Base-by-base conservation (phyloP, 2,888 invertebrate species). In the Nineta flava region DNA sequence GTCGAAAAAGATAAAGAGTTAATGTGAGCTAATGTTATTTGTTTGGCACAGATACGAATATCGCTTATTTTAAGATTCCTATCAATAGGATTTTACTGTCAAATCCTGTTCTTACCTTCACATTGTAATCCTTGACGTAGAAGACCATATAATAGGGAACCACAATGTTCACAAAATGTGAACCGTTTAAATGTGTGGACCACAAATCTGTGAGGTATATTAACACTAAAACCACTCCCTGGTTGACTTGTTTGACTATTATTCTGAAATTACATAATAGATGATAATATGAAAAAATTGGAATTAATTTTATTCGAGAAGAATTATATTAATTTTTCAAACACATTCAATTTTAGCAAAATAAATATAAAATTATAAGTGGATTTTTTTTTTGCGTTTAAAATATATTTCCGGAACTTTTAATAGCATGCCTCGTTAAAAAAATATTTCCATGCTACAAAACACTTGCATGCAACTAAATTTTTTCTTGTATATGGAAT, bases 121-220 rank as follows among this genome's bases (percentile, higher is more conserved):
- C 96, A 96, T 69, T 96, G 95, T 59, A 96, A 75, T 49, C 97
- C 97, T 73, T 97, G 97, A 68, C 83, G 87, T 65, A 93, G 84
- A 61, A 97, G 80, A 21, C 97, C 97, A 68, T 96, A 97, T 54
- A 97, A 79, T 65, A 97, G 76, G 53, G 95, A 95, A 58, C 97
- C 97, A 71, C 99, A 99, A 70, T 99, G 99, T 74, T 99, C 97
- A 75, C 99, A 99, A 75, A 99, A 99, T 31, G 97, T 97, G 70
- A 96, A 95, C 58, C 93, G 77, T 74, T 93, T 95, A 75, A 94
- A 99, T 59, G 82, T 96, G 75, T 97, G 97, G 61, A 95, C 87
- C 60, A 83, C 81, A 70, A 91, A 93, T 55, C 94, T 85, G 72
- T 99, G 99, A 57, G 99, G 99, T 62, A 99, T 82, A 74, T 99